Conservation (phyloP, 2,888 invertebrate species). For the Sesamia inferens region DNA sequence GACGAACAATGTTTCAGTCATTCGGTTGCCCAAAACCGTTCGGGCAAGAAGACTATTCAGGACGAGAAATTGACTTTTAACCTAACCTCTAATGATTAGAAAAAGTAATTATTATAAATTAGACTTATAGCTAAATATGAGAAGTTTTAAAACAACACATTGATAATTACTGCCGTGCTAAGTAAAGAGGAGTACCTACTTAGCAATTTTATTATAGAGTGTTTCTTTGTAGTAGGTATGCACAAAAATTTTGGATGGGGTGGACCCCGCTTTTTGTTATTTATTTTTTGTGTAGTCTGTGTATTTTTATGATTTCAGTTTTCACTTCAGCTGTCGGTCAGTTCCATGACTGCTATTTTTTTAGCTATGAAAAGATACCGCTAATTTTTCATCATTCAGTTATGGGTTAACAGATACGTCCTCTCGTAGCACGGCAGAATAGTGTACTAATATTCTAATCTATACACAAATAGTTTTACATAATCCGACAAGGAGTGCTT, state of each 20-base stretch:
- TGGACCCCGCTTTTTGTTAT: too few species aligned
- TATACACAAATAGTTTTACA: conserved; percentile 13
- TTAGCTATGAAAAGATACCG: too few species aligned
- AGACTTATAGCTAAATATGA: conserved; percentile 63
- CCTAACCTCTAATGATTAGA: conserved; percentile 65
- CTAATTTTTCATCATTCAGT: not conserved
- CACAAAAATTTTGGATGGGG: not conserved
- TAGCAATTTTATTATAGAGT: not conserved
- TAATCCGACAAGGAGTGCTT: conserved; percentile 3
- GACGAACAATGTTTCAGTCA: conserved; percentile 74
- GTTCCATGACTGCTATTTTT: not conserved
- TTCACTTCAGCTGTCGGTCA: too few species aligned
- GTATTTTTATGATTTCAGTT: too few species aligned
- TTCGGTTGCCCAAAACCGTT: conserved; percentile 83
- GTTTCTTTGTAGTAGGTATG: not conserved
- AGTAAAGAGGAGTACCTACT: not conserved
- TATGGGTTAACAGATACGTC: not conserved
- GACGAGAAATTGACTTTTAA: conserved; percentile 55
- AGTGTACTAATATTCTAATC: conserved; percentile 15
- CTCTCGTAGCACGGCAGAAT: conserved; percentile 4
- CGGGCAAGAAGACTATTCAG: conserved; percentile 83
- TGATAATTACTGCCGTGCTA: conserved; percentile 24
- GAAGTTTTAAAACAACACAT: conserved; percentile 61
- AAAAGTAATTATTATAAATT: conserved; percentile 60
- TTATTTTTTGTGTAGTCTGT: too few species aligned